phyloP scores from a whole-genome alignment of 92 coral and sea anemone species.

The Porites evermanni region DNA sequence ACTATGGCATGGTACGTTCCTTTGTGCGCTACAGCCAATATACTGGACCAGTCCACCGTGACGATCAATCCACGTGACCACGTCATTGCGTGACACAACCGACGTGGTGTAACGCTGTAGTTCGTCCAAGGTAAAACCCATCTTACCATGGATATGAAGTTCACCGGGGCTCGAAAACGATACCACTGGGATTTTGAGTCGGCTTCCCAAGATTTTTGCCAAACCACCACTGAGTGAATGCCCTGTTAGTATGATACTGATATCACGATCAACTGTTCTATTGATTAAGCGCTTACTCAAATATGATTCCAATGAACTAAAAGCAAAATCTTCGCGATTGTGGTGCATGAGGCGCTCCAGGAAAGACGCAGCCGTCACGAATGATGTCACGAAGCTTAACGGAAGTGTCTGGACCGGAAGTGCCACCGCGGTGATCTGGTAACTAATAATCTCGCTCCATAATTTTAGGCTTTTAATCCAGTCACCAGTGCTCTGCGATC shows the following conservation, averaged over 20 bases:
- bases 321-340: slow-evolving; percentile 39
- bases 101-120: slow-evolving; percentile 72
- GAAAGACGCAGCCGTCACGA: slow-evolving; percentile 49
- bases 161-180: slow-evolving; percentile 79
- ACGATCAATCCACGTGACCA: slow-evolving; percentile 76
- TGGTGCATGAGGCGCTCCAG: slow-evolving; percentile 65
- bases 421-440: slow-evolving; percentile 67
- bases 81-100: slow-evolving; percentile 68
- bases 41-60: slow-evolving; percentile 81
- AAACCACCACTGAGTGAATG: slow-evolving; percentile 82
- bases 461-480: slow-evolving; percentile 73
- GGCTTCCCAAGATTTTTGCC: slow-evolving; percentile 77
- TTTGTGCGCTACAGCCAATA: slow-evolving; percentile 54
- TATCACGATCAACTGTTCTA: slow-evolving; percentile 10
- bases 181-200: slow-evolving; percentile 55
- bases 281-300: slow-evolving; percentile 20
- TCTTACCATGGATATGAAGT: slow-evolving; percentile 65
- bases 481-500: slow-evolving; percentile 61
- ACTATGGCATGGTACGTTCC: slow-evolving; percentile 58
- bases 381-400: slow-evolving; percentile 59
- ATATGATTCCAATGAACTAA: slow-evolving; percentile 57
- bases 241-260: slow-evolving; percentile 56
- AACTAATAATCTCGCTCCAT: slow-evolving; percentile 77
- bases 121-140: slow-evolving; percentile 58
- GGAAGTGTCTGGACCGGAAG: slow-evolving; percentile 70